phyloP scores from a whole-genome alignment of 2,888 invertebrate genomes.

The Cacoxenus indagator region DNA sequence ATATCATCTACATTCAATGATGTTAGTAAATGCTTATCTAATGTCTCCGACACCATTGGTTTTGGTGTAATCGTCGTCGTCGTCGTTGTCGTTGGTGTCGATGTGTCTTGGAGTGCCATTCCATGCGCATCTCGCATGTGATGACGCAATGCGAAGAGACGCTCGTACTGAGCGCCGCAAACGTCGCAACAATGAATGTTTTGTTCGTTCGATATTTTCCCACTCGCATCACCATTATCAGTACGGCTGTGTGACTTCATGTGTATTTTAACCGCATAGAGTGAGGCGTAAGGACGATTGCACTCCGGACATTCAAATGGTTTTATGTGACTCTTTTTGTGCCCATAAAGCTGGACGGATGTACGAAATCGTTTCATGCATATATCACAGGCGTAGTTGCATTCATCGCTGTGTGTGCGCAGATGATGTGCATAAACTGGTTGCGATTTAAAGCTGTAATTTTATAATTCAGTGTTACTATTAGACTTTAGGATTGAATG shows the following conservation, averaged over 20 bases:
- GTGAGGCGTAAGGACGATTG: conserved; percentile 82
- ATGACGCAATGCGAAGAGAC: conserved; percentile 81
- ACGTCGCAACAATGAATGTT: conserved; percentile 78
- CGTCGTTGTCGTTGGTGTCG: conserved; percentile 28
- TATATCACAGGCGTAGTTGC: conserved; percentile 81
- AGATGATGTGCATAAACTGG: conserved; percentile 76
- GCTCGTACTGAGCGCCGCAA: conserved; percentile 84
- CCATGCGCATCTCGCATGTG: conserved; percentile 79
- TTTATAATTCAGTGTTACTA: too few species aligned
- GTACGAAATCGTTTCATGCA: conserved; percentile 87
- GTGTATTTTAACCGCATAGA: conserved; percentile 83
- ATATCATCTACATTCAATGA: too few species aligned
- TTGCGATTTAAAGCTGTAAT: neutral
- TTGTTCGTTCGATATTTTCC: conserved; percentile 72
- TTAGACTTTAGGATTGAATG: too few species aligned
- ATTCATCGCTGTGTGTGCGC: conserved; percentile 81
- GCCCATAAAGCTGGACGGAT: conserved; percentile 82
- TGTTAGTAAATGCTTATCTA: neutral
- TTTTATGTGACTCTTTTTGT: conserved; percentile 85
- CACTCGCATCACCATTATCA: neutral
- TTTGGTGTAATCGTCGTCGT: conserved; percentile 10
- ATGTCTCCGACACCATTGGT: conserved; percentile 11
- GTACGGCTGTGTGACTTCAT: conserved; percentile 81
- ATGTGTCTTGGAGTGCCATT: conserved; percentile 30
- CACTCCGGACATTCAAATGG: conserved; percentile 84